Percentiles rank a stretch among this genome's conserved stretches.
phyloP scores from a whole-genome alignment of 2,113 vertebrate species.

The Osmerus eperlanus region DNA sequence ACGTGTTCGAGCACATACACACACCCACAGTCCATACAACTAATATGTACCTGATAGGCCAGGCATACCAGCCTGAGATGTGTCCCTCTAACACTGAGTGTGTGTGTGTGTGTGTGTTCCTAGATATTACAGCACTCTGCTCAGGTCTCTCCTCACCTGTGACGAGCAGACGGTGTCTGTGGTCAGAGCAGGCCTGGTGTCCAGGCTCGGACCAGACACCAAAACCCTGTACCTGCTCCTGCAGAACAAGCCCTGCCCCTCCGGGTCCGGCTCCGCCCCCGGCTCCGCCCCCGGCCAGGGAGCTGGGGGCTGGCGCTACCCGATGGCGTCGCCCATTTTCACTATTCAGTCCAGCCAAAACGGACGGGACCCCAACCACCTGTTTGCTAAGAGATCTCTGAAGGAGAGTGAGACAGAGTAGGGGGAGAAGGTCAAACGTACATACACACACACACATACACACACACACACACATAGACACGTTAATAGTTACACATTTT shows the following conservation, averaged over 20 bases:
- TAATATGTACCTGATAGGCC: too few relatives aligned
- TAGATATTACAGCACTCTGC: conserved; percentile 92
- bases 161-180: conserved; percentile 82
- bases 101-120: not conserved
- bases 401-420: conserved; percentile 50
- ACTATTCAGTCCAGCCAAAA: conserved; percentile 71
- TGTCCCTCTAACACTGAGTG: not conserved
- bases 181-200: conserved; percentile 81
- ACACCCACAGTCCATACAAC: not conserved
- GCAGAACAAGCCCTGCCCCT: conserved; percentile 83
- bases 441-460: not conserved
- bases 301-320: conserved; percentile 70
- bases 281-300: conserved; percentile 54
- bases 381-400: conserved; percentile 76
- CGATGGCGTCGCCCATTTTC: conserved; percentile 67
- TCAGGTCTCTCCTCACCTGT: conserved; percentile 83
- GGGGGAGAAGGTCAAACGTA: conserved; percentile 42
- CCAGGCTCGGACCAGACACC: conserved; percentile 89
- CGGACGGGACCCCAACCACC: conserved; percentile 66
- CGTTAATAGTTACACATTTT: not conserved
- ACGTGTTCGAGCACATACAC: not conserved
- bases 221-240: conserved; percentile 87
- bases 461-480: conserved; percentile 5
- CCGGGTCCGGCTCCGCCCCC: conserved; percentile 55
- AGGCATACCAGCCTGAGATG: not conserved